Percentiles rank a stretch among this genome's conserved stretches.
phyloP scores from a whole-genome alignment of 1,140 invertebrate genomes.

The Gonioctena quinquepunctata region DNA sequence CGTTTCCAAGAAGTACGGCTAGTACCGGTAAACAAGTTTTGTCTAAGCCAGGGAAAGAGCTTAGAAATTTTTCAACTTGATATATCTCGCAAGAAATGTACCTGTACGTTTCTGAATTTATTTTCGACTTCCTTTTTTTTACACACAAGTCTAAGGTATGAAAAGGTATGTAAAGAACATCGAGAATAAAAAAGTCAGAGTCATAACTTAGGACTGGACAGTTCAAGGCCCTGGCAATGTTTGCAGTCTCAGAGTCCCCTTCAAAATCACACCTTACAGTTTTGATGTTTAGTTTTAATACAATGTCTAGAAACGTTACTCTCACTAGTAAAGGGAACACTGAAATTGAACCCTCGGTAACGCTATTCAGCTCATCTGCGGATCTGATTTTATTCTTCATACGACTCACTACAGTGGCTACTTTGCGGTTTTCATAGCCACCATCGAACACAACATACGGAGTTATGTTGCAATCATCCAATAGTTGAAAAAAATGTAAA shows the following conservation, averaged over 20 bases:
- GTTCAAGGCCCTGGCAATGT: slow-evolving; percentile 71
- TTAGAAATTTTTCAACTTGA: slow-evolving; percentile 69
- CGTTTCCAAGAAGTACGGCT: slow-evolving; percentile 82
- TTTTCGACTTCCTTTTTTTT: slow-evolving; percentile 25
- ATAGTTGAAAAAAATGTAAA: slow-evolving; percentile 70
- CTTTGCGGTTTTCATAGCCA: slow-evolving; percentile 74
- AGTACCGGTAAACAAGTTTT: slow-evolving; percentile 73
- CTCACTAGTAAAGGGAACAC: slow-evolving; percentile 73
- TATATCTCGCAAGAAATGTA: slow-evolving; percentile 73
- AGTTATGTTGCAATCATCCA: slow-evolving; percentile 74
- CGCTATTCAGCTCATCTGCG: slow-evolving; percentile 57
- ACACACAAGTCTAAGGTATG: slow-evolving; percentile 58
- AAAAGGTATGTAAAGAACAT: slow-evolving; percentile 80
- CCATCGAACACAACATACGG: slow-evolving; percentile 85
- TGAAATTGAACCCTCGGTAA: slow-evolving; percentile 56
- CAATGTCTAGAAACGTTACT: slow-evolving; percentile 72
- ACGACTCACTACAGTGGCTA: slow-evolving; percentile 69
- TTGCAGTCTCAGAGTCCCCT: slow-evolving; percentile 83
- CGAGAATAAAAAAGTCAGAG: slow-evolving; percentile 90
- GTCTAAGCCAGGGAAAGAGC: slow-evolving; percentile 67
- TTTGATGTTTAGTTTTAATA: slow-evolving; percentile 66
- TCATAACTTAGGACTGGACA: slow-evolving; percentile 88
- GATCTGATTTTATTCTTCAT: slow-evolving; percentile 66
- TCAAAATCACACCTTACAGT: slow-evolving; percentile 79
- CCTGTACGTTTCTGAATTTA: slow-evolving; percentile 42